Evolutionary conservation across 1,140 invertebrate species (phyloP), one percentile per base, ranked within the genome.

Genomic region (Meloidogyne floridensis): DNA sequence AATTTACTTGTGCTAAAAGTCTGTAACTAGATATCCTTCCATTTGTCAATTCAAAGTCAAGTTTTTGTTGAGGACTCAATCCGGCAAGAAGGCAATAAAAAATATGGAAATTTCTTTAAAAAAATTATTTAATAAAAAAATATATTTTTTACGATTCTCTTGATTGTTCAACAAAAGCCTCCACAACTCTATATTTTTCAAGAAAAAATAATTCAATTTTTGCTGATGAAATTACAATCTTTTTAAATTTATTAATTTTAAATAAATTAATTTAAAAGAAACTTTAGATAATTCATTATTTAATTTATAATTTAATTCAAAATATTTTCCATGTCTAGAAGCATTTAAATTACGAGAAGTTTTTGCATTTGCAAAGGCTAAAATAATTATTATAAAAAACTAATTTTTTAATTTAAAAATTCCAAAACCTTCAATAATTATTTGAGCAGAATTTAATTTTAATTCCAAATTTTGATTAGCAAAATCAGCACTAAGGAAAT

Each of bases 261-360:
- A 74, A 18, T 54, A 74, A 70, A 71, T 65, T 8, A 43, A 53
- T 6, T 18, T 18, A 8, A 65, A 42, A 9, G 0, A 78, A 43
- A 47, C 72, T 74, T 78, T 11, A 20, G 54, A 15, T 20, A 42
- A 15, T 51, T 77, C 82, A 20, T 74, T 71, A 51, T 32, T 8
- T n/a, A 32, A 42, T 32, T 6, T 32, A 76, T 78, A 76, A 32
- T 69, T 18, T 87, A 99, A 98, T 90, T 98, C 96, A 86, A 98
- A 98, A 90, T 97, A 97, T 91, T 97, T 97, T 72, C 95, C 96
- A 91, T 97, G 97, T 82, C 96, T 92, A 69, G 96, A 98, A 0
- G 96, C 98, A 91, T 99, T 99, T 90, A 98, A 96, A 90, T 99
- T 99, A 79, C 96, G 92, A 73, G 98, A 95, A 0, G 97, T 99